Evolutionary conservation across 2,113 vertebrate species (phyloP).

Genomic region (Benitochromis conjunctus): DNA sequence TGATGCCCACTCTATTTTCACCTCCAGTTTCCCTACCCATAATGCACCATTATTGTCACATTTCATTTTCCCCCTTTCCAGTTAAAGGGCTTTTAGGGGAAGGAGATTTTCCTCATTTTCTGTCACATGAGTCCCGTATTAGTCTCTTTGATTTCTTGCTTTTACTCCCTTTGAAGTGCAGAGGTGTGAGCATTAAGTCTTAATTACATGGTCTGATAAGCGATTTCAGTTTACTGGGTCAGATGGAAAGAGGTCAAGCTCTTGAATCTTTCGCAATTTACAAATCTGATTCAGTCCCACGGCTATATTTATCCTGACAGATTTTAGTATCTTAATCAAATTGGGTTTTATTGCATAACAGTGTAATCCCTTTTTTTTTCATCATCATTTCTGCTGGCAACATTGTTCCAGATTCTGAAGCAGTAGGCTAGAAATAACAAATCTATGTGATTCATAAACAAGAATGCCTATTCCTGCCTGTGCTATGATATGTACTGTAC

Average conservation of each 20-base stretch:
- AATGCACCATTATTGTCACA: conserved; percentile 2
- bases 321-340: background rate
- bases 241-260: conserved; percentile 4
- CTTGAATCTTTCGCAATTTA: conserved; percentile 6
- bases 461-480: background rate
- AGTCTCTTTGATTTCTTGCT: conserved; percentile 40
- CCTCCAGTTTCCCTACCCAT: background rate
- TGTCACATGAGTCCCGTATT: background rate
- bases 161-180: conserved; percentile 34
- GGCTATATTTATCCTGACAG: conserved; percentile 7
- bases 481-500: background rate
- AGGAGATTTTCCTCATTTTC: background rate
- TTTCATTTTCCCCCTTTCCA: conserved; percentile 4
- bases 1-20: conserved; percentile 7
- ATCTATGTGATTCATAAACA: background rate
- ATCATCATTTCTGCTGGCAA: background rate
- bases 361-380: background rate
- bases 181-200: conserved; percentile 16
- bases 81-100: background rate
- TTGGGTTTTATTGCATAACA: background rate
- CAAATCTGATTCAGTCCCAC: background rate
- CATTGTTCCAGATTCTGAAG: background rate
- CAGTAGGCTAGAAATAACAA: background rate
- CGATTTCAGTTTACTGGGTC: conserved; percentile 21
- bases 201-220: conserved; percentile 17